A percentile compares a stretch with the other conserved stretches of the same genome.
phyloP scores from a whole-genome alignment of 1,140 invertebrate species.

The Neoseiulus cucumeris region DNA sequence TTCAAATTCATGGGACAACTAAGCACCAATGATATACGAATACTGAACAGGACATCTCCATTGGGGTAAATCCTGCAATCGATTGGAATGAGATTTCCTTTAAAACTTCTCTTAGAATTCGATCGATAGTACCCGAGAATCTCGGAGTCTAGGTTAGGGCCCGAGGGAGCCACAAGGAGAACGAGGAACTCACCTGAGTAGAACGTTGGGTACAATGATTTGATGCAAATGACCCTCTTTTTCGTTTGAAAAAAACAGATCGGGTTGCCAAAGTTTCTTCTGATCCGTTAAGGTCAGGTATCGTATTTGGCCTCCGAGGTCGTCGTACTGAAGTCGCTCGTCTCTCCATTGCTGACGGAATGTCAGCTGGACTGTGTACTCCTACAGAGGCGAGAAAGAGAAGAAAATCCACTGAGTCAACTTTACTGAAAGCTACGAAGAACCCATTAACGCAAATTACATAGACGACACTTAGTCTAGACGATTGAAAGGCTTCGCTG shows the following conservation, averaged over 20 bases:
- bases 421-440: too few species aligned
- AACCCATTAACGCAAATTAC: too few species aligned
- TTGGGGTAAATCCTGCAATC: slow-evolving; percentile 29
- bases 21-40: slow-evolving; percentile 29
- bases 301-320: slow-evolving; percentile 20
- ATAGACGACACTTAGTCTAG: too few species aligned
- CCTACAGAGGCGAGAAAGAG: slow-evolving; percentile 18
- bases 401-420: too few species aligned
- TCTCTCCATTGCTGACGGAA: slow-evolving; percentile 33
- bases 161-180: too few species aligned
- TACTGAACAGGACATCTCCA: slow-evolving; percentile 32
- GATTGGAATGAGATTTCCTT: slow-evolving; percentile 10
- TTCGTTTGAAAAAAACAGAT: slow-evolving; percentile 35
- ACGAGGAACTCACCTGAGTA: slow-evolving; percentile 18
- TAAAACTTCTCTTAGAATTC: not conserved
- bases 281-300: slow-evolving; percentile 27
- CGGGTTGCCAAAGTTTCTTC: slow-evolving; percentile 33
- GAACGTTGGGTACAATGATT: slow-evolving; percentile 28
- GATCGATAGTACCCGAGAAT: too few species aligned
- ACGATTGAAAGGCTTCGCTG: too few species aligned
- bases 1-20: slow-evolving; percentile 32
- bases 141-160: too few species aligned
- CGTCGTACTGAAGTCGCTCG: slow-evolving; percentile 25
- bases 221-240: slow-evolving; percentile 31
- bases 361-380: slow-evolving; percentile 30